These are phyloP conservation scores for Ctenopoma multispine DNA, from an alignment of 2,797 vertebrate species.

Conservation along the genomic window DNA sequence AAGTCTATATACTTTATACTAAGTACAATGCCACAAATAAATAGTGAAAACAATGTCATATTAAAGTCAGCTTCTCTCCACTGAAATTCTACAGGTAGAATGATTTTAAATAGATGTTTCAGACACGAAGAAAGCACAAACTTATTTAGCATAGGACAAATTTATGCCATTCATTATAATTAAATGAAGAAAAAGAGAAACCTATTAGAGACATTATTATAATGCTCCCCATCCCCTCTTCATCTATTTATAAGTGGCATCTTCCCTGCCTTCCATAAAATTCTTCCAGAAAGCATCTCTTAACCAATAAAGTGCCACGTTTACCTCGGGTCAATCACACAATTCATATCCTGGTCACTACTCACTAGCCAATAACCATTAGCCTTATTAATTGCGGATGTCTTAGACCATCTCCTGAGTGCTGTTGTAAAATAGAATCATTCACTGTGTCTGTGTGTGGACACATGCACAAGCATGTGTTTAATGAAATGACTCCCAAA, in stretches of 20 bases:
- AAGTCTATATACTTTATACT: neutral
- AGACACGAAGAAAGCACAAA: slow-evolving; percentile 19
- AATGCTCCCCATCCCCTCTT: slow-evolving; percentile 43
- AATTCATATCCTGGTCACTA: slow-evolving; percentile 55
- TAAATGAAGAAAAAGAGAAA: slow-evolving; percentile 61
- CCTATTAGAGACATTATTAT: slow-evolving; percentile 56
- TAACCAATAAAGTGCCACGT: slow-evolving; percentile 66
- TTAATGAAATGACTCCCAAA: slow-evolving; percentile 67
- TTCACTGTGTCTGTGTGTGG: slow-evolving; percentile 21
- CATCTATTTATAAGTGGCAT: slow-evolving; percentile 36
- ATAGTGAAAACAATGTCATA: slow-evolving; percentile 4
- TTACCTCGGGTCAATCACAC: slow-evolving; percentile 63
- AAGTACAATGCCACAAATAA: neutral
- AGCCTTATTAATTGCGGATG: slow-evolving; percentile 73
- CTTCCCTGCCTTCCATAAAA: slow-evolving; percentile 50
- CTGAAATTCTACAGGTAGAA: slow-evolving; percentile 21
- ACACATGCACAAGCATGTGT: slow-evolving; percentile 20
- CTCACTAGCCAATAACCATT: slow-evolving; percentile 74
- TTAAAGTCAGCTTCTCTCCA: slow-evolving; percentile 36
- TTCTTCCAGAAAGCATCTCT: slow-evolving; percentile 48
- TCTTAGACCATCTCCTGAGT: slow-evolving; percentile 60
- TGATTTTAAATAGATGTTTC: slow-evolving; percentile 24
- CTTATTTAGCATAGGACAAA: slow-evolving; percentile 30
- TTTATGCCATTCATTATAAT: slow-evolving; percentile 57
- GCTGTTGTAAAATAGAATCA: slow-evolving; percentile 57